Evolutionary conservation across 2,888 invertebrate genomes (phyloP).

Genomic region (Drosophila greeni): DNA sequence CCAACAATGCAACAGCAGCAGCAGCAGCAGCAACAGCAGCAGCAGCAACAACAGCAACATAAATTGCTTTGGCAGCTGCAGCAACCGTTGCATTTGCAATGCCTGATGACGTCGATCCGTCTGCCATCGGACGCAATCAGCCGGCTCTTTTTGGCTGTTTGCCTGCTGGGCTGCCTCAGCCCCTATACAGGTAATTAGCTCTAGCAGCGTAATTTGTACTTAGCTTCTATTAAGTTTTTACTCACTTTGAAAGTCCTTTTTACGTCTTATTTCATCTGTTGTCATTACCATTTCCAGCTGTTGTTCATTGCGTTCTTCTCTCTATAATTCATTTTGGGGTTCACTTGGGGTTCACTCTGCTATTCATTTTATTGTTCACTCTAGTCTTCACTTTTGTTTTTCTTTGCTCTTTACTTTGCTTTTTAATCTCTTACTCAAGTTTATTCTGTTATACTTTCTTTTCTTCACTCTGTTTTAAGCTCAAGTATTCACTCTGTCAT

Average conservation of each 20-base stretch:
- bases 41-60: slow-evolving; percentile 16
- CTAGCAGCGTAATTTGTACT: neutral
- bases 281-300: neutral
- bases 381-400: neutral
- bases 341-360: rapidly evolving
- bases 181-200: slow-evolving; percentile 65
- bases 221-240: neutral
- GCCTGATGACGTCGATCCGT: slow-evolving; percentile 40
- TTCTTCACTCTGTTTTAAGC: neutral
- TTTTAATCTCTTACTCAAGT: neutral
- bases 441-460: neutral
- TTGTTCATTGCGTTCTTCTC: neutral
- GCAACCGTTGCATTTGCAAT: slow-evolving; percentile 23
- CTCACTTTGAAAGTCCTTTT: neutral
- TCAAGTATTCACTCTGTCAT: neutral
- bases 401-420: neutral
- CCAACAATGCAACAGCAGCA: slow-evolving; percentile 9
- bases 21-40: slow-evolving; percentile 5
- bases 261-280: neutral
- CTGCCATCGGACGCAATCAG: slow-evolving; percentile 54
- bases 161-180: slow-evolving; percentile 63
- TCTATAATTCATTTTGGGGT: neutral
- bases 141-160: slow-evolving; percentile 61
- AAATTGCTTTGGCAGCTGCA: slow-evolving; percentile 24
- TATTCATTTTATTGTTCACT: neutral